Percentiles rank a stretch among this genome's conserved stretches.
These are phyloP conservation scores for Pristionchus entomophagus DNA, from an alignment of 2,888 invertebrate species.

Conservation along the genomic window DNA sequence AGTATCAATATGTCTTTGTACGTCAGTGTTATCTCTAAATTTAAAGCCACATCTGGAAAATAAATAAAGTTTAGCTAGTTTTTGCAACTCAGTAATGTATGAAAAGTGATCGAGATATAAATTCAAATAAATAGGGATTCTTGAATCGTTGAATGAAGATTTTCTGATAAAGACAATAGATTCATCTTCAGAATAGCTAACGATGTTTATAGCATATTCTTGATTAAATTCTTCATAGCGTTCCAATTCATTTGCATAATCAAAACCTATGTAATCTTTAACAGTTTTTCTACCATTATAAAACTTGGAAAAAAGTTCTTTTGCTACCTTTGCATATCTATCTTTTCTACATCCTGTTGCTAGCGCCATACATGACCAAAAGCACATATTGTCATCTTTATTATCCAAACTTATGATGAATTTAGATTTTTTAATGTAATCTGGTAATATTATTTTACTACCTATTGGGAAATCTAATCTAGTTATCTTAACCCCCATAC, in stretches of 20 bases:
- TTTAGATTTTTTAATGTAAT: conserved; percentile 46
- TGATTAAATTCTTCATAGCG: conserved; percentile 47
- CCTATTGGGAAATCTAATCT: conserved; percentile 52
- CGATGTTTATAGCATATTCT: conserved; percentile 50
- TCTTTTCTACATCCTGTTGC: conserved; percentile 49
- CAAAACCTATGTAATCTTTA: conserved; percentile 49
- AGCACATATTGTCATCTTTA: conserved; percentile 50
- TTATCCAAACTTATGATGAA: conserved; percentile 47
- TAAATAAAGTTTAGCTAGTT: conserved; percentile 49
- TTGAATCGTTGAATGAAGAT: conserved; percentile 49
- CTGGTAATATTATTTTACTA: conserved; percentile 42
- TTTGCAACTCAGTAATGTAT: conserved; percentile 50
- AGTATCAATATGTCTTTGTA: conserved; percentile 51
- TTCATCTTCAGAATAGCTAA: conserved; percentile 49
- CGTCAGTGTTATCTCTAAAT: conserved; percentile 47
- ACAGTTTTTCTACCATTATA: conserved; percentile 43
- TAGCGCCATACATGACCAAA: conserved; percentile 49
- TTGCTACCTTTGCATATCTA: conserved; percentile 44
- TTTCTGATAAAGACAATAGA: conserved; percentile 48
- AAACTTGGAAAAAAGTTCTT: conserved; percentile 48
- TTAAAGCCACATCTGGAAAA: conserved; percentile 50
- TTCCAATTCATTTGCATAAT: conserved; percentile 50
- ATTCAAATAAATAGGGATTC: conserved; percentile 51
- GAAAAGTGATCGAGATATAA: conserved; percentile 52
- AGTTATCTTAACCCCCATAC: conserved; percentile 49